These are phyloP conservation scores for Toxonevra muliebris DNA, from an alignment of 2,888 invertebrate species.

Conservation along the genomic window DNA sequence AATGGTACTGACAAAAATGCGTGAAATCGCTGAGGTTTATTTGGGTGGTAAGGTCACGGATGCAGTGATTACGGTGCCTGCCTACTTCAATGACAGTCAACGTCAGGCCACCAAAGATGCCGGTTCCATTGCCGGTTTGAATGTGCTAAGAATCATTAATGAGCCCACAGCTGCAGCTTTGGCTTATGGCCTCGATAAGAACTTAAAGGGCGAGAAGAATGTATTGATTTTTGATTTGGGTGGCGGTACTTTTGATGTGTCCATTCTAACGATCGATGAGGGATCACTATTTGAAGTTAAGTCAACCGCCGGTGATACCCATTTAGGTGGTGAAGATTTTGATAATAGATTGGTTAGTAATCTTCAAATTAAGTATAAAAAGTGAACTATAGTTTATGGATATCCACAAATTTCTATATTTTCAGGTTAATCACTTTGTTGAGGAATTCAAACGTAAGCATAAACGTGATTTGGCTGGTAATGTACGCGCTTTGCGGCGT, in stretches of 20 bases:
- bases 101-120: slow-evolving; percentile 91
- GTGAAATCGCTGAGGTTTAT: slow-evolving; percentile 80
- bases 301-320: slow-evolving; percentile 84
- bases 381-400: too few species aligned
- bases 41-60: slow-evolving; percentile 77
- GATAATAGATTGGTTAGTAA: slow-evolving; percentile 73
- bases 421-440: slow-evolving; percentile 75
- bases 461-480: slow-evolving; percentile 74
- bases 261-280: slow-evolving; percentile 88
- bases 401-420: too few species aligned
- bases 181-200: slow-evolving; percentile 84
- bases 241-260: slow-evolving; percentile 94
- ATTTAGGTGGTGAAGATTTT: slow-evolving; percentile 82
- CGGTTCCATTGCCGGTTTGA: slow-evolving; percentile 83
- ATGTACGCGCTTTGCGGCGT: slow-evolving; percentile 82
- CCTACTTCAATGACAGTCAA: slow-evolving; percentile 85
- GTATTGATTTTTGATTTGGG: slow-evolving; percentile 81
- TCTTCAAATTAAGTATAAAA: too few species aligned
- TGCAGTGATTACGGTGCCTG: slow-evolving; percentile 85
- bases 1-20: slow-evolving; percentile 88
- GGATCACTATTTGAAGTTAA: slow-evolving; percentile 83
- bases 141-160: slow-evolving; percentile 89
- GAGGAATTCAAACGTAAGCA: slow-evolving; percentile 81
- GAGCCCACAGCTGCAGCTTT: slow-evolving; percentile 90
- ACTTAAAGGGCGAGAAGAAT: slow-evolving; percentile 77